phyloP scores from a whole-genome alignment of 1,140 invertebrate species.

The Drosophila arizonae region DNA sequence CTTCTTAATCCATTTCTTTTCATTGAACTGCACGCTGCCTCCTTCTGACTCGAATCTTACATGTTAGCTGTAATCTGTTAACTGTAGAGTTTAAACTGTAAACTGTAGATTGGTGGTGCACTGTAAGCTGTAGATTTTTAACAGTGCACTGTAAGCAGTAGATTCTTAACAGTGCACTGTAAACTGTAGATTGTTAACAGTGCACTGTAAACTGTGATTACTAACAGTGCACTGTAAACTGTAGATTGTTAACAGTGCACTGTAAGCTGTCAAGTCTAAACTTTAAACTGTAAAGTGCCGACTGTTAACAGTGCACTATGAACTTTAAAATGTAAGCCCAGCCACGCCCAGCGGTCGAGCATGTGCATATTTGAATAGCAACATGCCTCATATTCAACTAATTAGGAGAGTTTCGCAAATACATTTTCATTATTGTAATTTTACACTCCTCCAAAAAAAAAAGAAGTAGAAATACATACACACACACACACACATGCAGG shows the following conservation, averaged over 20 bases:
- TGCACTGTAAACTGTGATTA: background rate
- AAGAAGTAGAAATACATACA: background rate
- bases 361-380: conserved; percentile 77
- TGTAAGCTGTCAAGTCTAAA: too few relatives aligned
- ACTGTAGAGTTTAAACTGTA: too few relatives aligned
- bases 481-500: background rate
- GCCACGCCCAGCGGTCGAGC: conserved; percentile 36
- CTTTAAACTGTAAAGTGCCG: background rate
- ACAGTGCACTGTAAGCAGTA: background rate
- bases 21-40: background rate
- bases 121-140: too few relatives aligned
- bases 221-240: background rate
- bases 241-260: too few relatives aligned
- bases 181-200: too few relatives aligned
- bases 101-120: too few relatives aligned
- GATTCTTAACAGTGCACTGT: too few relatives aligned
- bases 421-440: conserved; percentile 82
- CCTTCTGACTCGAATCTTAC: background rate
- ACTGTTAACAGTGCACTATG: too few relatives aligned
- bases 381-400: conserved; percentile 80
- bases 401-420: conserved; percentile 78
- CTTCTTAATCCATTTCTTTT: background rate
- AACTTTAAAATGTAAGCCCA: too few relatives aligned
- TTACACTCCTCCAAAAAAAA: conserved; percentile 40
- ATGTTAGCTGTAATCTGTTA: too few relatives aligned